Evolutionary conservation across 92 coral and sea anemone species (phyloP).

Genomic region (Heliopora coerulea): DNA sequence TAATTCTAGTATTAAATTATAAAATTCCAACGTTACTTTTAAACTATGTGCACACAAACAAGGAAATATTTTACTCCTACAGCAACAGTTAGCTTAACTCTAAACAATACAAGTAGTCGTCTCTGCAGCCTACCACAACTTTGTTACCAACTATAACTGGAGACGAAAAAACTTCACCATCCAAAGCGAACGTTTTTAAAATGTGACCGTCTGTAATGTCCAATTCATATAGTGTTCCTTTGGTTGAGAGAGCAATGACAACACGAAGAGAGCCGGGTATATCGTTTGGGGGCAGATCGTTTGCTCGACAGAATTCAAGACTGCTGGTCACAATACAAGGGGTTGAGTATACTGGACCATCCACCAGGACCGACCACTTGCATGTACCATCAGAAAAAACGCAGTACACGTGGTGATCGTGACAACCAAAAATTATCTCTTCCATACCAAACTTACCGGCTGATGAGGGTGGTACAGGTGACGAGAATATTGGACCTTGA

Average conservation of each 20-base stretch:
- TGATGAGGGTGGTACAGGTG: conserved; percentile 39
- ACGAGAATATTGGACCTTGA: conserved; percentile 62
- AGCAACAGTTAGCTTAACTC: conserved; percentile 27
- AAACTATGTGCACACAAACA: too few species aligned
- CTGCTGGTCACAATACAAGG: conserved; percentile 60
- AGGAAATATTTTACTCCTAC: too few species aligned
- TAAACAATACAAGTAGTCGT: conserved; percentile 72
- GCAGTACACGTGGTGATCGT: conserved; percentile 69
- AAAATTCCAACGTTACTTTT: too few species aligned
- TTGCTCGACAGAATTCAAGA: background rate
- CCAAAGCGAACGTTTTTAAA: conserved; percentile 56
- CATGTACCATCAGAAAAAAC: conserved; percentile 55
- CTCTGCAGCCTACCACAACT: conserved; percentile 79
- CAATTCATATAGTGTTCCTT: conserved; percentile 69
- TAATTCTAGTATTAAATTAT: too few species aligned
- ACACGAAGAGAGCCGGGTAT: background rate
- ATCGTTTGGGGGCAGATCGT: background rate
- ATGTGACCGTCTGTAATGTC: conserved; percentile 54
- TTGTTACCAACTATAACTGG: conserved; percentile 63
- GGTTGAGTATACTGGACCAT: conserved; percentile 74
- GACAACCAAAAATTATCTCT: conserved; percentile 67
- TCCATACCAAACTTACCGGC: background rate
- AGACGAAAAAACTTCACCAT: conserved; percentile 95
- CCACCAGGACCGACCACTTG: conserved; percentile 66
- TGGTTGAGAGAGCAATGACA: conserved; percentile 43